Conservation (phyloP, 2,888 invertebrate species). For the Pristionchus entomophagus region DNA sequence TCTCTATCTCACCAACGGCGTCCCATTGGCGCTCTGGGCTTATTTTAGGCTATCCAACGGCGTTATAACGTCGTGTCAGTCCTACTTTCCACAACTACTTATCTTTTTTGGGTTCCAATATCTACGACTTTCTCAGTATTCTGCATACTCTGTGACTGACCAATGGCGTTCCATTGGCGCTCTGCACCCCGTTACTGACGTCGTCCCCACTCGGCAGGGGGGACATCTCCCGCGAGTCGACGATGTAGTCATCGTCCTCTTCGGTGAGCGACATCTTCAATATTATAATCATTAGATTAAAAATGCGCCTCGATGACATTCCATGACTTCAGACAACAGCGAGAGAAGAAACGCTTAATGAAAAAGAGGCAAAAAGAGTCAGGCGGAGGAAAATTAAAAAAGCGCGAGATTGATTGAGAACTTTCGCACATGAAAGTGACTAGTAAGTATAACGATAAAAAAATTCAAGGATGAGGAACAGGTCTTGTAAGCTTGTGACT, state of each 20-base stretch:
- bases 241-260: slow-evolving; percentile 68
- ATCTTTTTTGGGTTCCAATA: too few species aligned
- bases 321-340: neutral
- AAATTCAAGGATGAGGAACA: too few species aligned
- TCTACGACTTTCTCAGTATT: too few species aligned
- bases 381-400: neutral
- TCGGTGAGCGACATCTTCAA: slow-evolving; percentile 49
- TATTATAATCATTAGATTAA: neutral
- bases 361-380: neutral
- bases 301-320: too few species aligned
- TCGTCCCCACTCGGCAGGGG: slow-evolving; percentile 15
- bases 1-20: slow-evolving; percentile 5
- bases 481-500: too few species aligned
- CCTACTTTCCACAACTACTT: too few species aligned
- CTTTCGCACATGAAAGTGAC: too few species aligned
- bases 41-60: too few species aligned
- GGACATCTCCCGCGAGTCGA: slow-evolving; percentile 55
- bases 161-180: slow-evolving; percentile 36
- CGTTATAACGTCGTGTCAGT: too few species aligned
- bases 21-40: slow-evolving; percentile 40
- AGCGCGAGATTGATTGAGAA: too few species aligned
- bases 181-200: neutral
- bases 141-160: too few species aligned
- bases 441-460: too few species aligned
- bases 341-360: neutral